Conservation (phyloP, 2,797 vertebrate genomes). For the Lates japonicus region DNA sequence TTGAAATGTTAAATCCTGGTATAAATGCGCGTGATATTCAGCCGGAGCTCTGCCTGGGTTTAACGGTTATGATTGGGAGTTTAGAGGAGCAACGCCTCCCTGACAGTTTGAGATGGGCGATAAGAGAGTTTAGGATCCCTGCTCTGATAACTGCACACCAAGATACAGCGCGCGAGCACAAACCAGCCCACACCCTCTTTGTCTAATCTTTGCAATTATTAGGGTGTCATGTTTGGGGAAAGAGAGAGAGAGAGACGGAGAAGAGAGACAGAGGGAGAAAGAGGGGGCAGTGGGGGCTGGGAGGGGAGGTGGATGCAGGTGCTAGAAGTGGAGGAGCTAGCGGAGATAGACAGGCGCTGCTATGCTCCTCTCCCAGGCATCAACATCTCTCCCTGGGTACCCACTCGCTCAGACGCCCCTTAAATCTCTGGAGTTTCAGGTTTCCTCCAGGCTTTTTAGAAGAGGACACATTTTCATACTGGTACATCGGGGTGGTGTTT, state of each 20-base stretch:
- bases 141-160: conserved; percentile 59
- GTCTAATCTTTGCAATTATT: conserved; percentile 76
- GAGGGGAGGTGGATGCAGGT: background rate
- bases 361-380: conserved; percentile 66
- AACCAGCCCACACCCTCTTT: conserved; percentile 55
- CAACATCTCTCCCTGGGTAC: conserved; percentile 70
- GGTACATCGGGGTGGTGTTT: conserved; percentile 63
- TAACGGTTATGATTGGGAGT: conserved; percentile 53
- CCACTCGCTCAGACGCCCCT: conserved; percentile 57
- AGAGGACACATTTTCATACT: conserved; percentile 67
- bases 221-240: conserved; percentile 71
- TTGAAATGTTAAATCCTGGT: conserved; percentile 31
- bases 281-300: no score
- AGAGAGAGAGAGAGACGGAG: conserved; percentile 48
- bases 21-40: conserved; percentile 26
- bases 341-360: conserved; percentile 49
- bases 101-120: conserved; percentile 68
- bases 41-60: conserved; percentile 20
- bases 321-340: conserved; percentile 28
- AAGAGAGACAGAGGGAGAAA: conserved; percentile 27
- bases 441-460: conserved; percentile 70
- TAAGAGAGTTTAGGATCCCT: conserved; percentile 71
- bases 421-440: conserved; percentile 73
- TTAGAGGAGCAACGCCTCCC: conserved; percentile 56
- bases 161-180: conserved; percentile 38